Base-by-base conservation (phyloP, 2,797 vertebrate genomes). In the Pseudochaenichthys georgianus region DNA sequence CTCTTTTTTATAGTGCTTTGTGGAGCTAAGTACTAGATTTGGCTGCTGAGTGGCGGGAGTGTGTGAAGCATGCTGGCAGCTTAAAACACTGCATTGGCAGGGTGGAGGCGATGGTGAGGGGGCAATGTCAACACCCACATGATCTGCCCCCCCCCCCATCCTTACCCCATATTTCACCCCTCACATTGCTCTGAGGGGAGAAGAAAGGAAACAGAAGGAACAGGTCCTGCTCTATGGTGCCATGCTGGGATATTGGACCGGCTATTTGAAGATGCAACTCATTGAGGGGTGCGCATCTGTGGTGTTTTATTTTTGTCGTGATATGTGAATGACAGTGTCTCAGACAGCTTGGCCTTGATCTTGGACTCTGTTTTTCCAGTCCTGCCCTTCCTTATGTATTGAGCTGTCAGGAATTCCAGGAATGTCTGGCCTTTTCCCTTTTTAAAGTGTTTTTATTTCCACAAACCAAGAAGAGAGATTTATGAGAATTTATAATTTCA, bases 331-430 rank as follows among this genome's bases (percentile, higher is more conserved):
- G 93, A 94, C 90, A 90, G 41, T 90, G 92, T 95, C 92, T 97
- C 94, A 96, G 95, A 95, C 95, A 92, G 93, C 93, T 96, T 96
- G 95, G 95, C 96, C 95, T 92, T 93, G 95, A 94, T 93, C 94
- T 94, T 87, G 85, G 83, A 90, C 89, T 94, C 92, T 96, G 94
- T 96, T 96, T 97, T 97, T 97, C 95, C 96, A 97, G 94, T 95
- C 95, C 94, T 94, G 85, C 94, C 95, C 95, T 96, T 97, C 93
- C 94, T 96, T 95, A 94, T 95, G 92, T 95, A 95, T 95, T 72
- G 92, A 95, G 92, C 92, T 97, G 95, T 96, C 94, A 96, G 95
- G 95, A 97, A 97, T 97, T 96, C 93, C 92, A 94, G 83, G 90
- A 96, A 97, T 97, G 96, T 96, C 95, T 96, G 95, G 91, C 92